phyloP scores from a whole-genome alignment of 2,888 invertebrate species.

The Lydus trimaculatus region DNA sequence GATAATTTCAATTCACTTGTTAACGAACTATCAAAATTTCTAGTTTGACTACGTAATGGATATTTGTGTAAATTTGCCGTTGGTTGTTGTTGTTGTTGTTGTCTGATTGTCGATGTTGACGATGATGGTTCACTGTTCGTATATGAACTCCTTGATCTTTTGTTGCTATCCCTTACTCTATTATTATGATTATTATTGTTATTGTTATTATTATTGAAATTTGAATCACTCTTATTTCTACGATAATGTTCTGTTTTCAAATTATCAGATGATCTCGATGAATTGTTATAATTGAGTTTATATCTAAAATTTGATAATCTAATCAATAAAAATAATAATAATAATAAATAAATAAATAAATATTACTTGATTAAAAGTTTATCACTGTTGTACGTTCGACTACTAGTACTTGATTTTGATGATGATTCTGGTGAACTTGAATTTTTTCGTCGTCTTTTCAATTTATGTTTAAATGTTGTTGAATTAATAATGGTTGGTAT shows the following conservation, averaged over 20 bases:
- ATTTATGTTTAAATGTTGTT: conserved; percentile 26
- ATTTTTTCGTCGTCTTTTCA: conserved; percentile 35
- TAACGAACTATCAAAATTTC: conserved; percentile 23
- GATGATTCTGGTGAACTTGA: conserved; percentile 25
- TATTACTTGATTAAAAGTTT: conserved; percentile 18
- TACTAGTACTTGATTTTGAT: conserved; percentile 25
- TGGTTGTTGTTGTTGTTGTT: not conserved
- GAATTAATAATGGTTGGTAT: conserved; percentile 17
- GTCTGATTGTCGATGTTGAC: not conserved
- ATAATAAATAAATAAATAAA: not conserved
- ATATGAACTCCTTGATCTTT: conserved; percentile 2
- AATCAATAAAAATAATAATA: not conserved
- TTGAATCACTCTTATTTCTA: conserved; percentile 7
- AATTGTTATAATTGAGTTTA: conserved; percentile 17
- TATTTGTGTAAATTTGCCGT: conserved; percentile 50
- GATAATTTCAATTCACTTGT: conserved; percentile 17
- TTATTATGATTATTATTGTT: not conserved
- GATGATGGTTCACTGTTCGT: not conserved
- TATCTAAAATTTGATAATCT: conserved; percentile 13
- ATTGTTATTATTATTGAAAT: conserved; percentile 6
- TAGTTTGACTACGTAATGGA: conserved; percentile 60
- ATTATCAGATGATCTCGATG: conserved; percentile 11
- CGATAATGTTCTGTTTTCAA: conserved; percentile 11
- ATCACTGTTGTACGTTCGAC: conserved; percentile 23
- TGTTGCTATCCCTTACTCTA: not conserved